phyloP scores from a whole-genome alignment of 2,888 invertebrate species.

The Incurvaria masculella region DNA sequence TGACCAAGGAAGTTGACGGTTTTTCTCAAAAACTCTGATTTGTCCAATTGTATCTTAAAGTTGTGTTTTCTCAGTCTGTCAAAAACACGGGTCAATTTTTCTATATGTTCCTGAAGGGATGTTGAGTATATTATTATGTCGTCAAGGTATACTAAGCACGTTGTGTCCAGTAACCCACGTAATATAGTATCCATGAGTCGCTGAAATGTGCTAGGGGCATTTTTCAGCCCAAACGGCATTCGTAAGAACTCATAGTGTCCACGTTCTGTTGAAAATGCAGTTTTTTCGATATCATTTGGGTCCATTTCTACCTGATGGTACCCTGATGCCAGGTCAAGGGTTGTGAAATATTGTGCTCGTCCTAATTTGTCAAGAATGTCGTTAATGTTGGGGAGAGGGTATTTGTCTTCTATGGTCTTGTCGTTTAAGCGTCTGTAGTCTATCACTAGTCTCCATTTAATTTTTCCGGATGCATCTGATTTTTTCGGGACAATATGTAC shows the following conservation, averaged over 20 bases:
- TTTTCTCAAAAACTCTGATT: slow-evolving; percentile 17
- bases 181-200: slow-evolving; percentile 24
- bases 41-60: slow-evolving; percentile 18
- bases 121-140: slow-evolving; percentile 22
- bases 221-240: slow-evolving; percentile 24
- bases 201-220: slow-evolving; percentile 24
- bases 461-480: background rate
- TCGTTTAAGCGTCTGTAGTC: slow-evolving; percentile 7
- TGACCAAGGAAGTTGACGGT: slow-evolving; percentile 15
- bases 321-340: slow-evolving; percentile 18
- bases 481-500: slow-evolving; percentile 2
- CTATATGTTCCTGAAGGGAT: slow-evolving; percentile 19
- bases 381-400: slow-evolving; percentile 18
- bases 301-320: slow-evolving; percentile 18
- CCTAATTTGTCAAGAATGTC: slow-evolving; percentile 19
- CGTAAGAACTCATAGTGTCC: slow-evolving; percentile 25
- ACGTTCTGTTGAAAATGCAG: slow-evolving; percentile 21
- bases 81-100: slow-evolving; percentile 18
- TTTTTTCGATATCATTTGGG: slow-evolving; percentile 20
- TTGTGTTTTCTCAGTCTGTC: slow-evolving; percentile 16
- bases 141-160: slow-evolving; percentile 21
- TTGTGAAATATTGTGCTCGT: slow-evolving; percentile 16
- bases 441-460: background rate
- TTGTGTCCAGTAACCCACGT: slow-evolving; percentile 19
- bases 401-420: slow-evolving; percentile 18